Evolutionary conservation across 2,113 vertebrate species (phyloP).

Genomic region (Pseudorhombus dupliciocellatus): DNA sequence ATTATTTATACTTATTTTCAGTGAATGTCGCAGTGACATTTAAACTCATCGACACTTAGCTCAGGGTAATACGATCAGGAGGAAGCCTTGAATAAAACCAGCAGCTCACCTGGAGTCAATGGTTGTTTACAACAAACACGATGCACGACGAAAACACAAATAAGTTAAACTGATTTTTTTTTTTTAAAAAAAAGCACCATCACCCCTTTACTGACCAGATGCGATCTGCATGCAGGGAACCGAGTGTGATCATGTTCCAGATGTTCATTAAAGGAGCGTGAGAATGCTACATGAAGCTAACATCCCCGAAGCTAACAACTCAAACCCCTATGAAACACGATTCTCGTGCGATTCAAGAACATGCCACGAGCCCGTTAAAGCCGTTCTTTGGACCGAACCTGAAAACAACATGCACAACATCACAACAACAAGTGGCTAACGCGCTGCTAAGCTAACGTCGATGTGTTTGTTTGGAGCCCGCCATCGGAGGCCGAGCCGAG

Average conservation of each 20-base stretch:
- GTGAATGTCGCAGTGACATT: too few species aligned
- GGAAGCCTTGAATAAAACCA: too few species aligned
- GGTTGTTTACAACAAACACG: too few species aligned
- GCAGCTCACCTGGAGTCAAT: too few species aligned
- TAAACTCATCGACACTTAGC: too few species aligned
- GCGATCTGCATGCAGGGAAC: background rate
- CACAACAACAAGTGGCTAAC: conserved; percentile 6
- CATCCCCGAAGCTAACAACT: background rate
- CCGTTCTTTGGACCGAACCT: accelerated
- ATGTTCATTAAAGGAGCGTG: conserved; percentile 10
- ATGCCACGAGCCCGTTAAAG: background rate
- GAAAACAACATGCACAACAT: accelerated
- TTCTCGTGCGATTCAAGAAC: background rate
- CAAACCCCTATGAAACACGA: background rate
- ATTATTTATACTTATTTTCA: too few species aligned
- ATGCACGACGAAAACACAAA: too few species aligned
- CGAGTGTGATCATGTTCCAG: background rate
- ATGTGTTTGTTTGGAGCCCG: conserved; percentile 51
- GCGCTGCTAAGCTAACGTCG: conserved; percentile 10
- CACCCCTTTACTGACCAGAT: too few species aligned
- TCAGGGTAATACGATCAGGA: too few species aligned
- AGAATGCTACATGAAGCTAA: conserved; percentile 18
- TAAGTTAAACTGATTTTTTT: too few species aligned
- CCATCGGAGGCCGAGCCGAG: conserved; percentile 31
- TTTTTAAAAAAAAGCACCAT: too few species aligned